Evolutionary conservation across 1,140 invertebrate species (phyloP), one percentile per base, ranked within the genome.

Genomic region (Oppia nitens): DNA sequence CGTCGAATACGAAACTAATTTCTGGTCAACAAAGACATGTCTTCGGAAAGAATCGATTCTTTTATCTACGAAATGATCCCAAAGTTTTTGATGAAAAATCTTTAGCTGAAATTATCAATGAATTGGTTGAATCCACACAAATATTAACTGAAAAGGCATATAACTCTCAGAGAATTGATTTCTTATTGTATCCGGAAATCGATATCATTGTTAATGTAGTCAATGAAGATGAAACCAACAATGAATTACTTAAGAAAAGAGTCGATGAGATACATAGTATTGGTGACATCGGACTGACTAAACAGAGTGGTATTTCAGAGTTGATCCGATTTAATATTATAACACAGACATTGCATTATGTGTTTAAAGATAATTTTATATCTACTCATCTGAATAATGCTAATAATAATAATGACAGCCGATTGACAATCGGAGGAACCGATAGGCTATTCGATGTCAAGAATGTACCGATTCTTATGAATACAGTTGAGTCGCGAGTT

Each of bases 251-350:
- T 1, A 47, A 14, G 6, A 32, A 53, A 11, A 58, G 49, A 17
- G 27, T 61, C 23, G 47, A 29, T 1, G 6, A 59, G 29, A n/a
- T 62, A 12, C 32, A 53, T 29, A 59, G 21, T 28, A 52, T 14
- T 45, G 50, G 50, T 20, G 47, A 57, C 47, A 53, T 23, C 3
- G 20, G 24, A 20, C 60, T 55, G 40, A 29, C 55, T 2, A 45
- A 48, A 26, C 25, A 50, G 6, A 50, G 48, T 29, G 57, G 48
- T 50, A 25, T 62, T 29, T 47, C 28, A 2, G 21, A 56, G 9
- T 55, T 61, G 11, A 26, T 59, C n/a, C 4, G 23, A 3, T 52
- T 56, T 1, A 62, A 62, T 27, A 32, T 62, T n/a, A 62, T 56
- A 3, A 55, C 26, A 45, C 61, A 55, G 29, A 53, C 55, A 29